phyloP scores from a whole-genome alignment of 92 coral and sea anemone genomes.

The Zoanthus sansibaricus region DNA sequence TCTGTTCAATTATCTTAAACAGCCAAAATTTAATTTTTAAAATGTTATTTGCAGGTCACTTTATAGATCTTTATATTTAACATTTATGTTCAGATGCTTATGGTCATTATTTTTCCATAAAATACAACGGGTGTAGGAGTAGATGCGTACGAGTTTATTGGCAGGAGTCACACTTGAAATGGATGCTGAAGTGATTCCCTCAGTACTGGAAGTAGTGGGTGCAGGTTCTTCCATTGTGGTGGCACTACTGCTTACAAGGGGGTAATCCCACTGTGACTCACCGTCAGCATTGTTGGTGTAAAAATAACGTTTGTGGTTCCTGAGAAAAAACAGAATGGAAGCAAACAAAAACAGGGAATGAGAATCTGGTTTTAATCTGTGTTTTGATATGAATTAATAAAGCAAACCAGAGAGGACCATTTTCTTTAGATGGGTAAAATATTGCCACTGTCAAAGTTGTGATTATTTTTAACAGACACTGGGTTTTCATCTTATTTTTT shows the following conservation, averaged over 20 bases:
- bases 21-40: too few species aligned
- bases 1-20: too few species aligned
- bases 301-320: constrained; percentile 91
- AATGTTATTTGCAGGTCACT: too few species aligned
- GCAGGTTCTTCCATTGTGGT: constrained; percentile 33
- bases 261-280: constrained; percentile 94
- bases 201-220: constrained; percentile 15
- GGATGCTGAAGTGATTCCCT: neutral
- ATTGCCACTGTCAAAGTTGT: neutral
- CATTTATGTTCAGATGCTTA: too few species aligned
- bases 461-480: neutral
- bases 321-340: constrained; percentile 64
- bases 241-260: constrained; percentile 46
- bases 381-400: neutral
- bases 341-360: constrained; percentile 35
- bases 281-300: constrained; percentile 87
- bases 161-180: constrained; percentile 4
- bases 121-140: too few species aligned
- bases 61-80: too few species aligned
- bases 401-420: constrained; percentile 17
- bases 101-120: too few species aligned
- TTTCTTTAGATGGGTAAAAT: neutral
- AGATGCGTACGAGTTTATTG: too few species aligned
- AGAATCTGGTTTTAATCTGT: neutral
- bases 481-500: neutral